Base-by-base conservation (phyloP, 2,888 invertebrate species). In the Eupithecia vulgata region DNA sequence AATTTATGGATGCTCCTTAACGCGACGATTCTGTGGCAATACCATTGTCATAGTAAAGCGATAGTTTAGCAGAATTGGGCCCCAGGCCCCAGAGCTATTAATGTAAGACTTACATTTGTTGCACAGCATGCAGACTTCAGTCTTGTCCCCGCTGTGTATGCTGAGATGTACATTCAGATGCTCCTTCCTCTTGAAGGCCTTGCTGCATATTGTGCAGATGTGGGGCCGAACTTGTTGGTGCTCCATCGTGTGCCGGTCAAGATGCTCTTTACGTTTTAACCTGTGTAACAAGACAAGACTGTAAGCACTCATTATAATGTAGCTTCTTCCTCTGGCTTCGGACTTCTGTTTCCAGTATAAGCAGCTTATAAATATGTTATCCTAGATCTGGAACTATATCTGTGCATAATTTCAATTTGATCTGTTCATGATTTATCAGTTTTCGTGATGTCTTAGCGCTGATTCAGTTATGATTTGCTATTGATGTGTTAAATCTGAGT, bases 101-200 rank as follows among this genome's bases (percentile, higher is more conserved):
- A 52, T 17, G 5, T 70, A 71, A 17, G 1, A 84, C 91, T 90
- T 82, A 94, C 95, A 90, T 91, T 97, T 97, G 34, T 96, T 95
- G 83, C 97, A 97, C 72, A 97, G 95, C 57, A 95, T 94, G 84
- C 97, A 97, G 48, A 96, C 95, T 82, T 97, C 96, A 34, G 96
- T 96, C 87, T 97, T 97, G 82, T 96, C 96, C 0, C 97, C 97
- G 40, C 96, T 96, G 85, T 97, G 97, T 81, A 97, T 97, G 65
- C 97, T 96, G 80, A 95, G 96, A 86, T 97, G 97, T 61, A 97
- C 95, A 84, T 97, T 97, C 66, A 97, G 93, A 83, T 97, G 97
- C 84, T 97, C 97, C 91, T 97, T 97, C 82, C 97, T 94, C 83
- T 97, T 97, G 87, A 97, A 97, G 0, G 95, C 96, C 85, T 97